Evolutionary conservation across 2,113 vertebrate species (phyloP).

Genomic region (Cyprinodon brontotheroides): DNA sequence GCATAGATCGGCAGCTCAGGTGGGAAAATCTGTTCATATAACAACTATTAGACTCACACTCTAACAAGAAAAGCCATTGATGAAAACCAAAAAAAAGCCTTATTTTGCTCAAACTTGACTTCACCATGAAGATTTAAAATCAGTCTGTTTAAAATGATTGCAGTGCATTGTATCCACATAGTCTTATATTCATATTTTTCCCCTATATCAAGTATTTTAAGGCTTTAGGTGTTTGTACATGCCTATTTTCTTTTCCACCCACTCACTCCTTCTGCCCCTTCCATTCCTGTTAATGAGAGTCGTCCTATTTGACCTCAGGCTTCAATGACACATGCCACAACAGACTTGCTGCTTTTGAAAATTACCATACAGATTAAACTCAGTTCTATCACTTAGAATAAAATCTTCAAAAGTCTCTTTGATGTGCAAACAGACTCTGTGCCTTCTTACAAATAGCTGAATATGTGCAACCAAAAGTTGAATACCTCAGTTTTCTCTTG

Average conservation of each 20-base stretch:
- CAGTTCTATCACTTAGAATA: not conserved
- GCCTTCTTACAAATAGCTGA: slow-evolving; percentile 11
- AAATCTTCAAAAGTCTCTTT: slow-evolving; percentile 25
- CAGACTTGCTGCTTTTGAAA: slow-evolving; percentile 9
- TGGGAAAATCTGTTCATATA: not conserved
- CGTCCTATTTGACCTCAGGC: not conserved
- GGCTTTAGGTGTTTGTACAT: not conserved
- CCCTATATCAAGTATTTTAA: not conserved
- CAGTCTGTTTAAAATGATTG: not conserved
- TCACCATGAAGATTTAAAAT: not conserved
- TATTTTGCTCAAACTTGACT: not conserved
- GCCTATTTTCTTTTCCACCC: not conserved
- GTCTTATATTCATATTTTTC: not conserved
- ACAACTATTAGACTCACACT: not conserved
- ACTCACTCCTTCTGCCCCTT: not conserved
- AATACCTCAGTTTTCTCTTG: slow-evolving; percentile 1
- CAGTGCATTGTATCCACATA: not conserved
- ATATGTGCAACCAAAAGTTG: slow-evolving; percentile 16
- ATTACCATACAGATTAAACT: slow-evolving; percentile 8
- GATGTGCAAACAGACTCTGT: slow-evolving; percentile 18
- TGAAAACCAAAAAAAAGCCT: not conserved
- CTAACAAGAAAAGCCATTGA: not conserved
- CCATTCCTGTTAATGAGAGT: not conserved
- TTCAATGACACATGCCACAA: slow-evolving; percentile 4
- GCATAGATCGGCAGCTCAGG: too few relatives aligned